phyloP scores from a whole-genome alignment of 2,113 vertebrate genomes.

The Ophiodon elongatus region DNA sequence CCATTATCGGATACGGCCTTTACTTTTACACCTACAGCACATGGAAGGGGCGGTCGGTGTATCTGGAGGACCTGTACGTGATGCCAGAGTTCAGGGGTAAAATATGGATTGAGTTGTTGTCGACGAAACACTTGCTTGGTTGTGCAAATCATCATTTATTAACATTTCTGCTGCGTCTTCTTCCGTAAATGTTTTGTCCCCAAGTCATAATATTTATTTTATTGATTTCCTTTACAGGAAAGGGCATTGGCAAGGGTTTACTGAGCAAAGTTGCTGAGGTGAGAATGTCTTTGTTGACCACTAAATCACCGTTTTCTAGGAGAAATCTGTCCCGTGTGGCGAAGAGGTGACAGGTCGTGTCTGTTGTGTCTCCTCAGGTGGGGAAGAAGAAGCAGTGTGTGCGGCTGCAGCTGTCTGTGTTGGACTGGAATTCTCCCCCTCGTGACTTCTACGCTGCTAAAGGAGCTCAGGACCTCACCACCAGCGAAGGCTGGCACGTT shows the following conservation, averaged over 20 bases:
- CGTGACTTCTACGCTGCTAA: conserved; percentile 86
- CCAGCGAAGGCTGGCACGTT: conserved; percentile 85
- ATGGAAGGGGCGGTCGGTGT: conserved; percentile 81
- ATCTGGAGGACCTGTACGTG: conserved; percentile 90
- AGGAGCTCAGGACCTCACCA: conserved; percentile 87
- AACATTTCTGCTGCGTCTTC: not conserved
- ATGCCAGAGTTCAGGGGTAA: conserved; percentile 89
- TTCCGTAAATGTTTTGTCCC: not conserved
- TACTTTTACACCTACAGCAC: conserved; percentile 89
- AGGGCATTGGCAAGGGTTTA: conserved; percentile 84
- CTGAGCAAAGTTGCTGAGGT: conserved; percentile 85
- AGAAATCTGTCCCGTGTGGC: not conserved
- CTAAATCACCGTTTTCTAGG: not conserved
- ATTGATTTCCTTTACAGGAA: conserved; percentile 70
- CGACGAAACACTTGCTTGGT: not conserved
- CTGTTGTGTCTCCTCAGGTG: conserved; percentile 74
- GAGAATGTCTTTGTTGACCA: conserved; percentile 28
- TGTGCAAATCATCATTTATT: not conserved
- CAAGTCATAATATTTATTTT: not conserved
- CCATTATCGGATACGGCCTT: conserved; percentile 83
- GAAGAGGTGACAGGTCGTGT: too few relatives aligned
- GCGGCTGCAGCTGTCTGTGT: conserved; percentile 83
- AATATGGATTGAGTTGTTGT: not conserved
- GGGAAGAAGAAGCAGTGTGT: conserved; percentile 83
- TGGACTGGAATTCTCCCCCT: conserved; percentile 87